Evolutionary conservation across 2,888 invertebrate species (phyloP), one percentile per base, ranked within the genome.

Genomic region (Ephialtes manifestator): DNA sequence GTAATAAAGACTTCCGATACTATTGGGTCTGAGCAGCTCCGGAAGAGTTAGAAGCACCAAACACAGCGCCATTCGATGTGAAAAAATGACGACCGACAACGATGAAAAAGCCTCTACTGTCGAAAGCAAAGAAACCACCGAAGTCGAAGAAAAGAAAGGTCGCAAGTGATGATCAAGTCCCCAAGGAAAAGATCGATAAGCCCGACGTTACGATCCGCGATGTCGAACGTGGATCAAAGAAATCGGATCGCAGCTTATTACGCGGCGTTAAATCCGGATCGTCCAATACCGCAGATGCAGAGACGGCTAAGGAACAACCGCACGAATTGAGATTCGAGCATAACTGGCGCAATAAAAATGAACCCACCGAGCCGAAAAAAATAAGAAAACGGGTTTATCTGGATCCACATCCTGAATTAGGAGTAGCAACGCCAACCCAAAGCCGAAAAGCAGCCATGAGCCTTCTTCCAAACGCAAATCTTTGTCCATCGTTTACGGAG

Each of bases 311-410:
- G 11, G 70, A 70, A 70, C 13, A 53, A 70, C n/a, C 31, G 20
- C 51, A 70, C 31, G 70, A 70, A 70, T n/a, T 70, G n/a, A 28
- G 35, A 70, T 35, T 70, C 18, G 53, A 70, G 51, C 53, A 70
- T 35, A 70, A 53, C 35, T 70, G 53, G 70, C 70, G 53, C 51
- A 70, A 53, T 18, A 53, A 70, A 53, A 70, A 70, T 18, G 53
- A 70, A 53, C 35, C 70, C 15, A 28, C 15, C 10, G 53, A 53
- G 13, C 18, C 53, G 70, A 70, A 13, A n/a, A 70, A 70, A 51
- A 35, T 53, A 18, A 70, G 31, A n/a, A 70, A 28, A 18, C 70
- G 53, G 15, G n/a, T 53, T 53, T 53, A 70, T 53, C 2, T 70
- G 35, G 70, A 70, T 53, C 70, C 70, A n/a, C 53, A n/a, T 35